Evolutionary conservation across 2,113 vertebrate genomes (phyloP).

Genomic region (Channa maculata): DNA sequence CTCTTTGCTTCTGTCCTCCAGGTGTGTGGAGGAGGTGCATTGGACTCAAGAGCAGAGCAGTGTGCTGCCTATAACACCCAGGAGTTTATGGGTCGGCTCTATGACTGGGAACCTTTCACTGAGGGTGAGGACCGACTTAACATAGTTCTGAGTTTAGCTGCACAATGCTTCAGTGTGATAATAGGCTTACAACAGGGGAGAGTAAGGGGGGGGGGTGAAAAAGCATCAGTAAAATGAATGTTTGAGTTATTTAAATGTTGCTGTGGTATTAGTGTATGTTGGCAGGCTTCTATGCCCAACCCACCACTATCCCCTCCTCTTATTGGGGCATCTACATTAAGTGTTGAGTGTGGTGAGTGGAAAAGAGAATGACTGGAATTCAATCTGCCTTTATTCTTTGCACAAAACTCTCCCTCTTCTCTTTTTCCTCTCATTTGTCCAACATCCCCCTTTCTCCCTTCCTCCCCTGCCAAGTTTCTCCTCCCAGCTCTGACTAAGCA

Average conservation of each 20-base stretch:
- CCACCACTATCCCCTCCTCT: slow-evolving; percentile 32
- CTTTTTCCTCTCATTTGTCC: slow-evolving; percentile 69
- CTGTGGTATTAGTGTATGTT: slow-evolving; percentile 39
- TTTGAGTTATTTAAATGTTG: slow-evolving; percentile 44
- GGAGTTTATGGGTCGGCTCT: slow-evolving; percentile 92
- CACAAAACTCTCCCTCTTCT: slow-evolving; percentile 55
- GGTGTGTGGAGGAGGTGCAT: slow-evolving; percentile 83
- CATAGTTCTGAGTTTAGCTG: slow-evolving; percentile 29
- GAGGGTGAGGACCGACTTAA: slow-evolving; percentile 84
- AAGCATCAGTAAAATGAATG: slow-evolving; percentile 5
- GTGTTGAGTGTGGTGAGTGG: slow-evolving; percentile 38
- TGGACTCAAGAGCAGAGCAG: slow-evolving; percentile 87
- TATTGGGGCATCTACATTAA: slow-evolving; percentile 32
- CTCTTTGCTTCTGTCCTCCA: slow-evolving; percentile 60
- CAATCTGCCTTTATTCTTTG: slow-evolving; percentile 52
- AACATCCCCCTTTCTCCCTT: slow-evolving; percentile 49
- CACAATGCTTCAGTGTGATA: slow-evolving; percentile 23
- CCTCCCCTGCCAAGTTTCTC: slow-evolving; percentile 65
- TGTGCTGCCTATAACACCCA: slow-evolving; percentile 88
- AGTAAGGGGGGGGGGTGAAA: neutral
- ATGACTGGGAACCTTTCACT: slow-evolving; percentile 93
- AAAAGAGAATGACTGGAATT: slow-evolving; percentile 58
- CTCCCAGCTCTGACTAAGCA: slow-evolving; percentile 67
- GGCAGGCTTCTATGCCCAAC: slow-evolving; percentile 41
- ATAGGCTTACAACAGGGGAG: slow-evolving; percentile 36